Conservation (phyloP, 2,113 vertebrate genomes). For the Nothobranchius kuhntae region DNA sequence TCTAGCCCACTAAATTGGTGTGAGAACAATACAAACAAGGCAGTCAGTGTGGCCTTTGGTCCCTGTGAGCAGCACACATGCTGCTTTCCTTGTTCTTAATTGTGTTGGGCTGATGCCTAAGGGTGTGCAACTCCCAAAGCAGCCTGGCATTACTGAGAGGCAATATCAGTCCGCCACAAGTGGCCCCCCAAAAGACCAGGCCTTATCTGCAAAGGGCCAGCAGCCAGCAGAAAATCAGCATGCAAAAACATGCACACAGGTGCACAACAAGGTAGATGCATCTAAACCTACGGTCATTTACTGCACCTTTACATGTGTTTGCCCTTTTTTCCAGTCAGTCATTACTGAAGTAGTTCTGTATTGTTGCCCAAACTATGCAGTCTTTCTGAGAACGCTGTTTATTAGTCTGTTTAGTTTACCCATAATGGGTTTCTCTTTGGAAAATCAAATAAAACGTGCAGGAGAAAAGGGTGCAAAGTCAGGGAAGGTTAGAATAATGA, state of each 20-base stretch:
- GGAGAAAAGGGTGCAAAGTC: conserved; percentile 1
- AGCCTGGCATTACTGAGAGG: conserved; percentile 62
- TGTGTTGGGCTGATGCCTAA: conserved; percentile 71
- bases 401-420: conserved; percentile 6
- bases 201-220: conserved; percentile 82
- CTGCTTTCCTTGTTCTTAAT: conserved; percentile 72
- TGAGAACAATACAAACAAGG: conserved; percentile 58
- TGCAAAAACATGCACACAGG: conserved; percentile 62
- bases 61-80: conserved; percentile 54
- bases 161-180: conserved; percentile 73
- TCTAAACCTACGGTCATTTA: conserved; percentile 65
- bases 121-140: conserved; percentile 62
- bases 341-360: conserved; percentile 51
- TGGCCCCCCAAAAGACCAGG: conserved; percentile 64
- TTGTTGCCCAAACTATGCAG: conserved; percentile 30
- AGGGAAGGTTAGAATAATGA: conserved; percentile 9
- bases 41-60: conserved; percentile 40
- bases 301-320: conserved; percentile 60
- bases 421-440: conserved; percentile 10
- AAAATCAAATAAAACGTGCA: conserved; percentile 29
- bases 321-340: conserved; percentile 39
- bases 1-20: conserved; percentile 51
- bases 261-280: conserved; percentile 61
- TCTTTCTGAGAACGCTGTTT: conserved; percentile 22
- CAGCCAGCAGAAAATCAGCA: conserved; percentile 68